phyloP scores from a whole-genome alignment of 1,140 invertebrate genomes.

The Cyclina sinensis region DNA sequence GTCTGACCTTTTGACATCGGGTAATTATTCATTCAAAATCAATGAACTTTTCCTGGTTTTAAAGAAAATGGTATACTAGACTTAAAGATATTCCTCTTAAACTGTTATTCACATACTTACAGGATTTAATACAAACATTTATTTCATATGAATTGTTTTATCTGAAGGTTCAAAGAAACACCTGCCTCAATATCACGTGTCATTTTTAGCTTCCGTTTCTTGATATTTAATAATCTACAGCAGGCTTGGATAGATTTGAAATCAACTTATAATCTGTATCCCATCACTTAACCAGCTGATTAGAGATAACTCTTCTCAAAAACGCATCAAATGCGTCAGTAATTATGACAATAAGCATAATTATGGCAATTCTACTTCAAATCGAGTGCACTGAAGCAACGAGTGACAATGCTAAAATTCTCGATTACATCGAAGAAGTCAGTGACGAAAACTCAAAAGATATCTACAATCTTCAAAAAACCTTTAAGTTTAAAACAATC shows the following conservation, averaged over 20 bases:
- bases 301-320: not conserved
- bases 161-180: not conserved
- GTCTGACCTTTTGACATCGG: too few relatives aligned
- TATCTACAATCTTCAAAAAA: not conserved
- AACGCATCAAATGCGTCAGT: conserved; percentile 12
- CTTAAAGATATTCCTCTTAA: too few relatives aligned
- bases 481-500: not conserved
- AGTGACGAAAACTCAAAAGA: not conserved
- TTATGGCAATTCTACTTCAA: not conserved
- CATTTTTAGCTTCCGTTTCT: not conserved
- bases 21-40: too few relatives aligned
- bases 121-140: too few relatives aligned
- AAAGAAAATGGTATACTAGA: too few relatives aligned
- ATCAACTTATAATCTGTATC: not conserved
- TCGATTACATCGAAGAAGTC: not conserved
- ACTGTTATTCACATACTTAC: too few relatives aligned
- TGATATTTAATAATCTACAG: too few relatives aligned
- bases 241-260: not conserved
- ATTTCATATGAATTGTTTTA: too few relatives aligned
- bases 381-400: not conserved
- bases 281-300: conserved; percentile 17
- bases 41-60: too few relatives aligned
- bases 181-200: not conserved
- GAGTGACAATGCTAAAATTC: not conserved
- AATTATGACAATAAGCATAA: not conserved